phyloP scores from a whole-genome alignment of 2,797 vertebrate species.

The Danio aesculapii region DNA sequence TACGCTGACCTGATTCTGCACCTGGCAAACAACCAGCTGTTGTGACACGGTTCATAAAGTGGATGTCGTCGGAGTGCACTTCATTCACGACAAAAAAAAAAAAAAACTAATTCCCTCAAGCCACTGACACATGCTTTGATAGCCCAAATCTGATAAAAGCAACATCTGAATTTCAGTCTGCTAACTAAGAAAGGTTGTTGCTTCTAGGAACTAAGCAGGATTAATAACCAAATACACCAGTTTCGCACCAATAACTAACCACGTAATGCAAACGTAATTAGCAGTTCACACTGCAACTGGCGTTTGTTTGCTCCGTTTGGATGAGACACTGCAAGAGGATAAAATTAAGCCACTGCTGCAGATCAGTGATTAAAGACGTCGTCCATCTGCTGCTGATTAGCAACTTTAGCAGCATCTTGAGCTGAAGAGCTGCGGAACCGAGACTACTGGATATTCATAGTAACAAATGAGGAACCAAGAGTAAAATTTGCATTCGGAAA shows the following conservation, averaged over 20 bases:
- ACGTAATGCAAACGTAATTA: not conserved
- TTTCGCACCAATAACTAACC: not conserved
- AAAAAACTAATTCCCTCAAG: too few species aligned
- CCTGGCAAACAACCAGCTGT: not conserved
- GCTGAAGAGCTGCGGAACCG: not conserved
- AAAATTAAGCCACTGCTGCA: constrained; percentile 40
- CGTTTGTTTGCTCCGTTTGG: not conserved
- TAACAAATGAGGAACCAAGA: not conserved
- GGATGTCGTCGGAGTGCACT: not conserved
- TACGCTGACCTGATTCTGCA: not conserved
- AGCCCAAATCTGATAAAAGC: not conserved
- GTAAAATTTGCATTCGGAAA: not conserved
- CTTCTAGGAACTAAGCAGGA: not conserved
- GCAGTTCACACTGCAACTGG: not conserved
- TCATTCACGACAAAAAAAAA: not conserved
- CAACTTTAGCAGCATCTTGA: not conserved
- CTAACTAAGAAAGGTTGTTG: not conserved
- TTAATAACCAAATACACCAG: not conserved
- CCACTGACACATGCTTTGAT: not conserved
- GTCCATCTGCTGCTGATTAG: constrained; percentile 18
- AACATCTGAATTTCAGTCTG: not conserved
- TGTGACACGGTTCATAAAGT: not conserved
- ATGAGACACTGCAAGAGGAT: constrained; percentile 23
- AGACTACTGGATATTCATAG: constrained; percentile 10
- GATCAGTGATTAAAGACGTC: constrained; percentile 35